Evolutionary conservation across 2,888 invertebrate genomes (phyloP), one percentile per base, ranked within the genome.

Genomic region (Nasonovia ribisnigri): DNA sequence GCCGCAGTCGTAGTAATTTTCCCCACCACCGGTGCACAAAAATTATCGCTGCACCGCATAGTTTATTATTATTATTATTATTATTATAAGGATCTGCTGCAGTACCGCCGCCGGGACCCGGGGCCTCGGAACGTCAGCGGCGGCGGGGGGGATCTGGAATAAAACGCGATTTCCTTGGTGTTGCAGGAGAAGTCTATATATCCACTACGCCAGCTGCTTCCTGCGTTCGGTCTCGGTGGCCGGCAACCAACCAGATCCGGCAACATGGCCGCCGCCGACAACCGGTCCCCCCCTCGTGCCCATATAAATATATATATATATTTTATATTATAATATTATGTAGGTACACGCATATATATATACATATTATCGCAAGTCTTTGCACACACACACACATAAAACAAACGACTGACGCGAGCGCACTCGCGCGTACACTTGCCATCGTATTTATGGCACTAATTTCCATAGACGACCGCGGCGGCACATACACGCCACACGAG

Each of bases 181-280:
- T 20, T 43, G 48, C 5, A 24, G 67, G 48, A 29, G 54, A 54
- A 51, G 16, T 24, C 16, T 24, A 54, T 54, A 24, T 54, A 54
- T 54, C 20, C 24, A 54, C 29, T 43, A 43, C n/a, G 88, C 51
- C 48, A n/a, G 90, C 93, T 93, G 93, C 46, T 93, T 93, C 93
- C 89, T 84, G 89, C 46, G 77, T 57, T n/a, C 43, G 86, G 36
- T 43, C 84, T 43, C 84, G 43, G n/a, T 67, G n/a, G 60, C 36
- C 60, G 84, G 84, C 93, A n/a, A 86, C 93, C 93, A 93, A 93
- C 93, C 93, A 90, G 93, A 93, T 84, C 89, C 90, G 93, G 90
- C 93, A 93, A 93, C 84, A 93, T 93, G 93, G 93, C 93, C 89
- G 93, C 84, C 89, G 48, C 84, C 92, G 51, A 51, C 51, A 84